Evolutionary conservation across 2,888 invertebrate genomes (phyloP), one percentile per base, ranked within the genome.

Genomic region (Drosophila koepferae): DNA sequence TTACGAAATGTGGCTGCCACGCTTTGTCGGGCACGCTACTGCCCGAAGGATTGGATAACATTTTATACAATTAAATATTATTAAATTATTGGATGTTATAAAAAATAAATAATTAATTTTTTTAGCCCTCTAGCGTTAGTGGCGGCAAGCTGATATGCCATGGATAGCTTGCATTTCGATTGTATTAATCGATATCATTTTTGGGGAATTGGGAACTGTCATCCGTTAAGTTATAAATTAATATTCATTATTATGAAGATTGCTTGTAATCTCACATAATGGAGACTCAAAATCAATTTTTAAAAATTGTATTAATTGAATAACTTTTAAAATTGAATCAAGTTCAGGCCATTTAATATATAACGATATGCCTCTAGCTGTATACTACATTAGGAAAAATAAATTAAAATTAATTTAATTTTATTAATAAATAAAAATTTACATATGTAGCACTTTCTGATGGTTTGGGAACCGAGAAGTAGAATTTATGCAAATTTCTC

Each of bases 1-100:
- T 94, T 7, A 97, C 97, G 84, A 96, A 95, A 12, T 97, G 96
- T 7, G 98, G 98, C 91, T 97, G 97, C 98, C 98, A 98, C 76
- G 96, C 95, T 93, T 96, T 97, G 90, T 97, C 97, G 2, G 97
- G 97, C 81, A 97, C 96, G 44, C 97, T 65, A 7, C 77, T 74
- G 5, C 77, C 43, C n/a, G 72, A 18, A 41, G 82, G 74, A 72
- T 74, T 84, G 5, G 90, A 65, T 40, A 90, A 31, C 81, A 79
- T 81, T 66, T 41, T 63, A 46, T 23, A 14, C 2, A 18, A 41
- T 56, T 43, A n/a, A 28, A 41, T 23, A 36, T 14, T 38, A 41
- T 53, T 43, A n/a, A 28, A 41, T 36, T 23, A 36, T 14, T 38
- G 7, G 3, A 16, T 31, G 3, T 18, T 49, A 16, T 7, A 56